Evolutionary conservation across 1,140 invertebrate genomes (phyloP).

Genomic region (Ganaspis sp.): DNA sequence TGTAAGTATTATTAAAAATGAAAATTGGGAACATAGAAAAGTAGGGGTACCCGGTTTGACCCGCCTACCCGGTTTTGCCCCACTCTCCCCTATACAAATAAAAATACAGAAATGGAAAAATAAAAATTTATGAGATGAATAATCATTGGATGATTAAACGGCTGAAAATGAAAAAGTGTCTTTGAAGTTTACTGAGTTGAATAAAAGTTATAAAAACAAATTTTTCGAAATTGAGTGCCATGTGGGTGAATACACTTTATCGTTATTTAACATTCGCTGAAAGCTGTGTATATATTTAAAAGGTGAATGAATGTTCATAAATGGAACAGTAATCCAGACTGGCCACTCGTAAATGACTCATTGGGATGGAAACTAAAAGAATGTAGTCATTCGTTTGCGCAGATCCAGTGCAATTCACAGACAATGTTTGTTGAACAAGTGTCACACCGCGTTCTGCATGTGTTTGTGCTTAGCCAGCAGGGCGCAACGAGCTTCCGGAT

Average conservation of each 20-base stretch:
- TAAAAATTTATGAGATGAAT: no score
- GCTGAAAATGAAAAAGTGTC: no score
- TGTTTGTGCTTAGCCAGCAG: slow-evolving; percentile 29
- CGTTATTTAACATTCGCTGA: background rate
- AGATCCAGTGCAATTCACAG: background rate
- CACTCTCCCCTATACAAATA: no score
- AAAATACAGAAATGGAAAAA: no score
- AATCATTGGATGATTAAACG: no score
- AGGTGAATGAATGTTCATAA: background rate
- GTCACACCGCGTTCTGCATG: slow-evolving; percentile 22
- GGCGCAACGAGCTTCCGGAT: slow-evolving; percentile 23
- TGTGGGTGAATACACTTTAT: background rate
- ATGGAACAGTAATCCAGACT: background rate
- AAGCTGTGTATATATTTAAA: background rate
- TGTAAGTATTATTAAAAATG: no score
- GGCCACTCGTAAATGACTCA: slow-evolving; percentile 10
- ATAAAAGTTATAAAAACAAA: no score
- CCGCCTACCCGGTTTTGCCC: no score
- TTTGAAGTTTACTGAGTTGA: no score
- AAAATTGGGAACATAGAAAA: no score
- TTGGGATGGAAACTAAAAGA: slow-evolving; percentile 6
- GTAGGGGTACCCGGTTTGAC: no score
- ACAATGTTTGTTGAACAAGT: slow-evolving; percentile 27
- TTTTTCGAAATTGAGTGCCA: no score
- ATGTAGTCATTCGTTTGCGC: slow-evolving; percentile 21